phyloP scores from a whole-genome alignment of 1,140 invertebrate genomes.

The Bombus ignitus region DNA sequence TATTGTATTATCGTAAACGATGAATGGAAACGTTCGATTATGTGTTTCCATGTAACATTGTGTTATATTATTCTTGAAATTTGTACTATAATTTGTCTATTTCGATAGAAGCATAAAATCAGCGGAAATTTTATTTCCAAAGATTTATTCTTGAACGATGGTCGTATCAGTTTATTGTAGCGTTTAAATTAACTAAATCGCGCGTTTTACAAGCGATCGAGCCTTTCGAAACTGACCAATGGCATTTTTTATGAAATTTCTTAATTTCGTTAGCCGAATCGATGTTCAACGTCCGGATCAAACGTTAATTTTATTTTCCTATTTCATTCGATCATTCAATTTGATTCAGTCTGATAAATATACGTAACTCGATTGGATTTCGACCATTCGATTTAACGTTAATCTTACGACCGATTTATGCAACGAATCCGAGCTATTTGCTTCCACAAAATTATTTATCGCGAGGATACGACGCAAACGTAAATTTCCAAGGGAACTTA shows the following conservation, averaged over 20 bases:
- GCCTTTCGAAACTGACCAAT: background rate
- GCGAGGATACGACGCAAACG: background rate
- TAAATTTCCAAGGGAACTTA: background rate
- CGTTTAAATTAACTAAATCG: background rate
- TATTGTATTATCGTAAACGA: no score
- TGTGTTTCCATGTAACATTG: no score
- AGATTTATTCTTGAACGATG: background rate
- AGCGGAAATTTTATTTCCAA: background rate
- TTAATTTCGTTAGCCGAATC: background rate
- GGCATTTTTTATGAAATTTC: background rate
- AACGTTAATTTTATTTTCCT: background rate
- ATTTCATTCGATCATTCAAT: background rate
- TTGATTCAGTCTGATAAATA: no score
- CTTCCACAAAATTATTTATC: background rate
- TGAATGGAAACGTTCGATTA: no score
- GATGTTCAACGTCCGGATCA: background rate
- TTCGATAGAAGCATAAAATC: background rate
- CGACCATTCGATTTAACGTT: background rate
- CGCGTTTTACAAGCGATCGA: no score
- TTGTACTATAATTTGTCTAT: no score
- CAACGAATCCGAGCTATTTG: no score
- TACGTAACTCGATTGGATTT: background rate
- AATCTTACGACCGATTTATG: no score
- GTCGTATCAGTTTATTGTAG: rapidly evolving
- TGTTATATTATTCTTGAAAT: no score